Base-by-base conservation (phyloP, 2,888 invertebrate species). In the Sabatieria punctata region DNA sequence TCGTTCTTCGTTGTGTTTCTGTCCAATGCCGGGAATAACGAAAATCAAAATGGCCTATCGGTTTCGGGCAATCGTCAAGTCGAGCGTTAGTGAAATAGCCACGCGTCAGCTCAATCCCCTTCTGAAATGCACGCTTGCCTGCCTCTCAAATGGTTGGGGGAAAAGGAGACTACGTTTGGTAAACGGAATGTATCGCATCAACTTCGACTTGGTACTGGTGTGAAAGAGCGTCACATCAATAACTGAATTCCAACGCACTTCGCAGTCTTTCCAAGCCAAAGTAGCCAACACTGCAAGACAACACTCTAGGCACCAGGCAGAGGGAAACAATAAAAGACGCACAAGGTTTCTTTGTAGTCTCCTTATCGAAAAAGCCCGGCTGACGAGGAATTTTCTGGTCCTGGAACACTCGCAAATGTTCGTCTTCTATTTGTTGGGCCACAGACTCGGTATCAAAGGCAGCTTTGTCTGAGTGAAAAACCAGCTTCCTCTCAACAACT, bases 11-110 rank as follows among this genome's bases (percentile, higher is more conserved):
- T 77, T 76, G 70, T 76, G 75, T 60, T 77, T 77, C 64, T 79
- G 78, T 19, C 79, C 79, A 51, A 79, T 78, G 47, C 79, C 79
- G 63, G 79, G 79, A 47, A 79, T 74, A 23, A 79, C 78, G 64
- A 79, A 77, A 22, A 79, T 76, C 51, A 79, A n/a, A 67, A 63
- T 79, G 78, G 41, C 74, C 73, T 50, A 79, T 76, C 57, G 78
- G 77, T 3, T 71, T 65, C 8, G 74, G 75, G 54, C 75, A 74
- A 57, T 79, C 78, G 46, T 71, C 73, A 58, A 73, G 69, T 36
- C 68, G 65, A 1, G 77, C 75, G 49, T 66, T 67, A 30, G 65
- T 63, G 54, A 71, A 73, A 57, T 75, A 78, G 3, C 77, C 77
- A 51, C 78, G 66, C 52, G 68, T 69, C 41, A 78, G 64, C 51